Evolutionary conservation across 2,797 vertebrate genomes (phyloP).

Genomic region (Threskiornis aethiopicus): DNA sequence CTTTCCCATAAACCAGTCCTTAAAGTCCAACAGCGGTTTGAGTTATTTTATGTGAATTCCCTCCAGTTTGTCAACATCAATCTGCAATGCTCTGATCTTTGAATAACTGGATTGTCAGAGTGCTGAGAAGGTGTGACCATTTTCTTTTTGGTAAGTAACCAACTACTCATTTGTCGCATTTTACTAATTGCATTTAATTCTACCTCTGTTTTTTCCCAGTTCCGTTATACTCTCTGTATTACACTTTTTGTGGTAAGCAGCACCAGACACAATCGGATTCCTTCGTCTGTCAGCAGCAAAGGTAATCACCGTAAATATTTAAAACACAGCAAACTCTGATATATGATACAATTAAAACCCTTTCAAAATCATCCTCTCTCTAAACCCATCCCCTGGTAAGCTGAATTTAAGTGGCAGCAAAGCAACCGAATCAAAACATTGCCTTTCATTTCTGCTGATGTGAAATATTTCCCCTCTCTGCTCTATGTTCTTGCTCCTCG

Average conservation of each 20-base stretch:
- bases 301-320: background rate
- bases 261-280: background rate
- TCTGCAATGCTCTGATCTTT: background rate
- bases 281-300: background rate
- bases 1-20: background rate
- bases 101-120: background rate
- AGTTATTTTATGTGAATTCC: background rate
- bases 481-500: background rate
- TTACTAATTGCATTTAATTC: background rate
- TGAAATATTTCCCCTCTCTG: background rate
- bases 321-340: background rate
- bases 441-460: background rate
- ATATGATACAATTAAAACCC: background rate
- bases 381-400: background rate
- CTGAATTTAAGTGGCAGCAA: background rate
- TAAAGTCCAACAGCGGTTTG: background rate
- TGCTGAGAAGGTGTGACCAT: background rate
- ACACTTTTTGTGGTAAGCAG: background rate
- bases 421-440: background rate
- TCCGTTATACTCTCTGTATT: background rate
- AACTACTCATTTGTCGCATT: background rate
- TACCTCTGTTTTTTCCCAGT: background rate
- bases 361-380: background rate
- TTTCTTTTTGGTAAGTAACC: background rate
- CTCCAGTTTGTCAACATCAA: background rate